Conservation (phyloP, 2,888 invertebrate species). For the Drosophila lacicola region DNA sequence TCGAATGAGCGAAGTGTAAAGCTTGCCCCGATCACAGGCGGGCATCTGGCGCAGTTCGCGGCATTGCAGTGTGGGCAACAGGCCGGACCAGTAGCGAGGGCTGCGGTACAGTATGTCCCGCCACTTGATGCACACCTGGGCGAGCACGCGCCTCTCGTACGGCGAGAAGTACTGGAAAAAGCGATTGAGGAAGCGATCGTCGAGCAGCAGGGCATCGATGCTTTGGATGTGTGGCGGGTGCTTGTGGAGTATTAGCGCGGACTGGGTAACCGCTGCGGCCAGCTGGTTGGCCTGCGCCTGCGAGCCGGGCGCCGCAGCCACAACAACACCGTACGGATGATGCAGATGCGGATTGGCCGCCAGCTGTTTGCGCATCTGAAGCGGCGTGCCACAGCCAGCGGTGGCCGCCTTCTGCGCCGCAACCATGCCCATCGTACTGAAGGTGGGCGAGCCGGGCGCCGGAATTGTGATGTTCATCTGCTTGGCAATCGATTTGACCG, state of each 20-base stretch:
- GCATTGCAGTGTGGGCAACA: constrained; percentile 94
- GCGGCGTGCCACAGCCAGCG: constrained; percentile 74
- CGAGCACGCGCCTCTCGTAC: constrained; percentile 91
- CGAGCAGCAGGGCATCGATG: constrained; percentile 92
- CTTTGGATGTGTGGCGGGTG: constrained; percentile 87
- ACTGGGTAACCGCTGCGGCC: constrained; percentile 80
- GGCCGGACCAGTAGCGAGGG: constrained; percentile 94
- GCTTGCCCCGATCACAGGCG: constrained; percentile 87
- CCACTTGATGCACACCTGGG: constrained; percentile 95
- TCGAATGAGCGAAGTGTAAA: constrained; percentile 92
- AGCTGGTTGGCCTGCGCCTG: constrained; percentile 82
- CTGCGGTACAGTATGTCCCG: constrained; percentile 94
- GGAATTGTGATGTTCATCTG: constrained; percentile 83
- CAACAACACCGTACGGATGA: constrained; percentile 76
- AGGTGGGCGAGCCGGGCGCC: constrained; percentile 72
- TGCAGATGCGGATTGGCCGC: constrained; percentile 84
- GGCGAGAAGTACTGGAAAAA: constrained; percentile 94
- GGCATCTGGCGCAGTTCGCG: constrained; percentile 90
- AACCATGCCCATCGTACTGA: constrained; percentile 81
- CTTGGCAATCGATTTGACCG: constrained; percentile 83
- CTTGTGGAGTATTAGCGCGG: constrained; percentile 80
- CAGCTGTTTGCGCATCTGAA: constrained; percentile 84
- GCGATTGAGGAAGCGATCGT: constrained; percentile 93
- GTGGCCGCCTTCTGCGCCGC: constrained; percentile 77
- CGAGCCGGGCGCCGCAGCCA: constrained; percentile 45